Evolutionary conservation across 2,113 vertebrate genomes (phyloP), one percentile per base, ranked within the genome.

Genomic region (Xiphophorus hellerii): DNA sequence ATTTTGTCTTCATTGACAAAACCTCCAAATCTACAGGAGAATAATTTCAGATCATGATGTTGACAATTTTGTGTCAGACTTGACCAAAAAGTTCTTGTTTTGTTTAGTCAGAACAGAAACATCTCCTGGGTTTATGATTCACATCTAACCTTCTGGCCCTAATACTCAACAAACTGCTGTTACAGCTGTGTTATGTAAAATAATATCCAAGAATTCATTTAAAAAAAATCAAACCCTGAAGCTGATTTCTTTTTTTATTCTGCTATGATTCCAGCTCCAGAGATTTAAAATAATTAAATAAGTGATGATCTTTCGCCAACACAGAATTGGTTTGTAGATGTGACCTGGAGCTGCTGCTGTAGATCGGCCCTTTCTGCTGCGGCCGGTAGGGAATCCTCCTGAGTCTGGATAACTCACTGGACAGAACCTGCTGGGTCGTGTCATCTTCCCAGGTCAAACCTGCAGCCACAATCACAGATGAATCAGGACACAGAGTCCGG

Each of bases 401-500:
- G 72, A 99, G 86, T 66, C 89, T 89, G 39, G 96, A 94, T 2
- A 98, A 91, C 31, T 97, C 97, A 78, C 91, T 96, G 11, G 94
- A 94, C 89, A 98, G 90, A 77, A 96, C 84, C 31, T 86, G 91
- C 84, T 99, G 97, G 0, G 95, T 95, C 62, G 93, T 73, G 62
- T 96, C 97, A 27, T 98, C 97, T 65, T 76, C 89, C 97, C 97
- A 98, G 0, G 95, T 95, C 79, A 96, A 81, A 77, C 97, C 98
- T 99, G 74, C 51, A 71, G 27, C 78, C 10, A 73, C n/a, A 68
- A 60, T 78, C n/a, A 69, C 29, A 66, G n/a, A 69, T 6, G 69
- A 67, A 3, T 30, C 27, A 8, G 29, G 6, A 31, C 8, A 60
- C 3, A 29, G 62, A 68, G n/a, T 37, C 39, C 15, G 30, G 39